Evolutionary conservation across 2,888 invertebrate species (phyloP).

Genomic region (Pseudanteris insignis): DNA sequence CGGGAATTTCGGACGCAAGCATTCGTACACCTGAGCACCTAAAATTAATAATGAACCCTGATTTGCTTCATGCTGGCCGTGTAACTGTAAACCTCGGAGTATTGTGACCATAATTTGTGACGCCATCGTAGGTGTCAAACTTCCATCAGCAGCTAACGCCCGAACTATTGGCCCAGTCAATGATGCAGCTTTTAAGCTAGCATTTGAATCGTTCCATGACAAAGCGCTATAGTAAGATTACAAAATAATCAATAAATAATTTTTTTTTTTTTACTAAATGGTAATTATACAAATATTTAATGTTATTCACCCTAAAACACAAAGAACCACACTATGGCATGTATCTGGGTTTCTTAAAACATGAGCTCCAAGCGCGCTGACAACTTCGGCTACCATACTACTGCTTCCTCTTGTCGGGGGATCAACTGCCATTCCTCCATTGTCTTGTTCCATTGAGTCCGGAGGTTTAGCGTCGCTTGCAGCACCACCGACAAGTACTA

Average conservation of each 20-base stretch:
- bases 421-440: slow-evolving; percentile 77
- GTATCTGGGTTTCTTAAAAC: slow-evolving; percentile 75
- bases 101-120: slow-evolving; percentile 80
- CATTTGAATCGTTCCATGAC: slow-evolving; percentile 88
- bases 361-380: slow-evolving; percentile 83
- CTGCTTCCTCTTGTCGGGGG: slow-evolving; percentile 66
- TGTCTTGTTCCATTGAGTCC: slow-evolving; percentile 74
- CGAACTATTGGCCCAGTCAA: slow-evolving; percentile 78
- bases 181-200: slow-evolving; percentile 81
- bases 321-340: slow-evolving; percentile 73
- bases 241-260: not conserved
- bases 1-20: slow-evolving; percentile 80
- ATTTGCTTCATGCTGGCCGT: slow-evolving; percentile 91
- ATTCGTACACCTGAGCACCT: slow-evolving; percentile 87
- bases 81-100: slow-evolving; percentile 81
- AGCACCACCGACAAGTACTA: slow-evolving; percentile 78
- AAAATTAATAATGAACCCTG: slow-evolving; percentile 82
- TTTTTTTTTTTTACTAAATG: too few relatives aligned
- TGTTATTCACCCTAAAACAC: slow-evolving; percentile 69
- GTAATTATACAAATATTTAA: too few relatives aligned
- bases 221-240: slow-evolving; percentile 67
- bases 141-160: slow-evolving; percentile 73
- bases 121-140: slow-evolving; percentile 75
- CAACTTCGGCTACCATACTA: slow-evolving; percentile 74
- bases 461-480: slow-evolving; percentile 68